These are phyloP conservation scores for Acanthosepion pharaonis DNA, from an alignment of 2,888 invertebrate genomes.

Conservation along the genomic window DNA sequence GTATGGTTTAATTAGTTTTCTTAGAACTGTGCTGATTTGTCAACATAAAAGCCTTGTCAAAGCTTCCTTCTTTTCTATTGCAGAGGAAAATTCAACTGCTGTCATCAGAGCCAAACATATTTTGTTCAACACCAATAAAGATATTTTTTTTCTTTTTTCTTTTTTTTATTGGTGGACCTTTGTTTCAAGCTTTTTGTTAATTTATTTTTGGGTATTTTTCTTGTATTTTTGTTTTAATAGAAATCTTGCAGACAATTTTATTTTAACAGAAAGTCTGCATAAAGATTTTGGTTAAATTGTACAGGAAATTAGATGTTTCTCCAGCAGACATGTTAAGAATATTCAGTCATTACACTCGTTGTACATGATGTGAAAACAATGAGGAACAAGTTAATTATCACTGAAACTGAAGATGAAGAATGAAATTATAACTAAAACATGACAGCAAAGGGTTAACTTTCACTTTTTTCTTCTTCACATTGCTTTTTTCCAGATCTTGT, in stretches of 20 bases:
- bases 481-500: not conserved
- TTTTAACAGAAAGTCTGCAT: not conserved
- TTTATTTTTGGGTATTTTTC: not conserved
- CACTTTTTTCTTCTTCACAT: not conserved
- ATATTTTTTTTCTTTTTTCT: not conserved
- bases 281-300: constrained; percentile 21
- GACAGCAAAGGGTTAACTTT: not conserved
- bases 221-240: not conserved
- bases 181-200: not conserved
- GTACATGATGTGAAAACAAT: not conserved
- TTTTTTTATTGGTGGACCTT: not conserved
- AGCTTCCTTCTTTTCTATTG: not conserved
- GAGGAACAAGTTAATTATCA: constrained; percentile 20
- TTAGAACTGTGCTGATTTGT: not conserved
- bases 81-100: not conserved
- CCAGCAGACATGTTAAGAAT: not conserved
- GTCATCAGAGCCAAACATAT: not conserved
- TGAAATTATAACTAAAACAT: not conserved
- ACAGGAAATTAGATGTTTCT: constrained; percentile 21
- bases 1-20: not conserved
- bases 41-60: not conserved
- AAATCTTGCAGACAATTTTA: not conserved
- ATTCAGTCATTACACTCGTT: not conserved
- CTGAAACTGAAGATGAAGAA: not conserved
- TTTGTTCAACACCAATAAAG: not conserved